Conservation (phyloP, 2,797 vertebrate species). For the Artibeus jamaicensis region DNA sequence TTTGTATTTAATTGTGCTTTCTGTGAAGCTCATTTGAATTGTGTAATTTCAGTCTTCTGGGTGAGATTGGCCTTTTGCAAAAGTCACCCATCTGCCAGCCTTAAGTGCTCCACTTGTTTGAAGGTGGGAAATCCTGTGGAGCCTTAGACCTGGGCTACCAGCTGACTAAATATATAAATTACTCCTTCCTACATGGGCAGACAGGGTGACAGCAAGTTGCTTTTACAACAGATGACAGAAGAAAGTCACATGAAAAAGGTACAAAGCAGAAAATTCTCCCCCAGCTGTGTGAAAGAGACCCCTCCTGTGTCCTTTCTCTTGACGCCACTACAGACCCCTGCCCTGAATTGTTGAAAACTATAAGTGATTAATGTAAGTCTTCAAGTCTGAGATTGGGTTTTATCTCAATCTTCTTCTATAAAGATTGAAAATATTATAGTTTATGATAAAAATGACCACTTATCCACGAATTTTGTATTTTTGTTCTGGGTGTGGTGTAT, state of each 20-base stretch:
- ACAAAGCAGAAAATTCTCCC: background rate
- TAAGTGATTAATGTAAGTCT: background rate
- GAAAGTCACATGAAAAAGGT: background rate
- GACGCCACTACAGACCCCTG: background rate
- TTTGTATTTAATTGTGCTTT: slow-evolving; percentile 13
- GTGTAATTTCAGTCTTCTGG: background rate
- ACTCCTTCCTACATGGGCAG: background rate
- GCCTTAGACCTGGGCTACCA: background rate
- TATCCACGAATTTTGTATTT: background rate
- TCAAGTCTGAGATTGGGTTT: background rate
- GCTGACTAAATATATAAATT: background rate
- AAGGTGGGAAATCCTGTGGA: background rate
- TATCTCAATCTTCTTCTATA: background rate
- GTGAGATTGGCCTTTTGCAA: background rate
- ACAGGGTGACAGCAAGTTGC: background rate
- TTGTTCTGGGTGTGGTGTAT: background rate
- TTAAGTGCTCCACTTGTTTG: background rate
- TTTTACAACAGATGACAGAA: background rate
- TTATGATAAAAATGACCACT: background rate
- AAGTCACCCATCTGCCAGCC: background rate
- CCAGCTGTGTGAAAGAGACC: background rate
- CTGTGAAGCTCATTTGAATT: background rate
- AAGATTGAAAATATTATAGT: background rate
- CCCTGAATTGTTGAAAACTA: background rate
- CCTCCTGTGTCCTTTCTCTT: background rate